Evolutionary conservation across 2,113 vertebrate species (phyloP).

Genomic region (Onychostruthus taczanowskii): DNA sequence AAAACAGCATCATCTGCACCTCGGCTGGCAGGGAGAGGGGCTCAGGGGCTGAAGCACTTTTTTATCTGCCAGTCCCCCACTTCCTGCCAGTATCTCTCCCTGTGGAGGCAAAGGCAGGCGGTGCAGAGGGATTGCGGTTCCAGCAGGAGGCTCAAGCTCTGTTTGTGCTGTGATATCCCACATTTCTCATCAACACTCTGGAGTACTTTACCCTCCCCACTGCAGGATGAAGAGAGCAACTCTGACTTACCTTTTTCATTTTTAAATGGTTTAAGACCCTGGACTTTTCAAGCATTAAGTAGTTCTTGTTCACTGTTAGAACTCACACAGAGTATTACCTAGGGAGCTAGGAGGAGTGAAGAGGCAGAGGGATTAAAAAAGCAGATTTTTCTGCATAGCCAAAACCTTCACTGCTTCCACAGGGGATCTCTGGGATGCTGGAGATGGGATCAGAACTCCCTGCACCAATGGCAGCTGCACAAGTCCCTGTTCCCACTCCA

Average conservation of each 20-base stretch:
- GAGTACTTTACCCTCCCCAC: not conserved
- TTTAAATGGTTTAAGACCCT: not conserved
- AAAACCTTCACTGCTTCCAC: not conserved
- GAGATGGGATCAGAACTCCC: not conserved
- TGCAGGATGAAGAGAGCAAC: not conserved
- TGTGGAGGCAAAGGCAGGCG: fast-evolving
- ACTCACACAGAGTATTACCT: not conserved
- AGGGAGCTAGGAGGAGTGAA: not conserved
- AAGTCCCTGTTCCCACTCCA: not conserved
- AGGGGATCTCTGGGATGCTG: not conserved
- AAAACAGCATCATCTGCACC: not conserved
- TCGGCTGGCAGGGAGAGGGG: not conserved
- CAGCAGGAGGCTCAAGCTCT: not conserved
- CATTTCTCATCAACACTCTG: not conserved
- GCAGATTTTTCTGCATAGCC: not conserved
- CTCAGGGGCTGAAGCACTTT: not conserved
- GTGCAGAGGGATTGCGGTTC: not conserved
- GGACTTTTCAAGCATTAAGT: not conserved
- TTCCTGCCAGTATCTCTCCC: not conserved
- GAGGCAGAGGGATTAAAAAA: not conserved
- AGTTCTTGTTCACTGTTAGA: not conserved
- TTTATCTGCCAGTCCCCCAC: not conserved
- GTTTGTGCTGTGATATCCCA: not conserved
- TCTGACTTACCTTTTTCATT: not conserved
- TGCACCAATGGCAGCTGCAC: not conserved